Conservation (phyloP, 1,140 invertebrate genomes). For the Oscheius sp. region DNA sequence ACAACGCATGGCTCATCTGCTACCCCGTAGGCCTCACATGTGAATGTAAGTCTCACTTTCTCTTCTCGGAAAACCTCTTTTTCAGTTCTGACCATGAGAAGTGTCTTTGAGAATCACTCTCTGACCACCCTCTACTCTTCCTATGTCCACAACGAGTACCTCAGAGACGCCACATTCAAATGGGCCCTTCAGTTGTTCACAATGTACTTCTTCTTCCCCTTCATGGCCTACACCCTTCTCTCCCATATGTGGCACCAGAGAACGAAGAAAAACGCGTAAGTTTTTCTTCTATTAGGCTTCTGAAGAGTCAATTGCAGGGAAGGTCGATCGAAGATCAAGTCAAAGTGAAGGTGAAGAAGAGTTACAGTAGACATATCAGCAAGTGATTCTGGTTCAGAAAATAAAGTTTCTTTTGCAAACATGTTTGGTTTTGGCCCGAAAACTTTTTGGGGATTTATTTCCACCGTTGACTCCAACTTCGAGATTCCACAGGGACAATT, state of each 20-base stretch:
- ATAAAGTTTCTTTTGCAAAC: too few species aligned
- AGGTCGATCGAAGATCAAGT: too few species aligned
- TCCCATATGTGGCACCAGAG: neutral
- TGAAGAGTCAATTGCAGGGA: too few species aligned
- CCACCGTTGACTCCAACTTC: too few species aligned
- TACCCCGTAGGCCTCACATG: neutral
- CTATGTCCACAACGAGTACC: neutral
- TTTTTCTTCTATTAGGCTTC: too few species aligned
- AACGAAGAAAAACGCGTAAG: neutral
- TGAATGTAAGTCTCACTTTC: neutral
- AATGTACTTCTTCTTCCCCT: neutral
- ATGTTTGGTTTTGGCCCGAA: too few species aligned
- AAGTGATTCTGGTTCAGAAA: too few species aligned
- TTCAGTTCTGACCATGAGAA: neutral
- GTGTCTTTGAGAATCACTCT: neutral
- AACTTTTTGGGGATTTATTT: too few species aligned
- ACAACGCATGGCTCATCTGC: conserved; percentile 12
- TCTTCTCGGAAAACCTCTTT: neutral
- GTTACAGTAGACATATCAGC: too few species aligned
- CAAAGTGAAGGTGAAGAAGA: too few species aligned
- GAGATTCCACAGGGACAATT: too few species aligned
- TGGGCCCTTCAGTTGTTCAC: neutral
- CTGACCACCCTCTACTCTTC: neutral
- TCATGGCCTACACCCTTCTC: neutral
- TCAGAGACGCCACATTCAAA: neutral